These are phyloP conservation scores for Batillaria attramentaria DNA, from an alignment of 1,140 invertebrate genomes.

Conservation along the genomic window DNA sequence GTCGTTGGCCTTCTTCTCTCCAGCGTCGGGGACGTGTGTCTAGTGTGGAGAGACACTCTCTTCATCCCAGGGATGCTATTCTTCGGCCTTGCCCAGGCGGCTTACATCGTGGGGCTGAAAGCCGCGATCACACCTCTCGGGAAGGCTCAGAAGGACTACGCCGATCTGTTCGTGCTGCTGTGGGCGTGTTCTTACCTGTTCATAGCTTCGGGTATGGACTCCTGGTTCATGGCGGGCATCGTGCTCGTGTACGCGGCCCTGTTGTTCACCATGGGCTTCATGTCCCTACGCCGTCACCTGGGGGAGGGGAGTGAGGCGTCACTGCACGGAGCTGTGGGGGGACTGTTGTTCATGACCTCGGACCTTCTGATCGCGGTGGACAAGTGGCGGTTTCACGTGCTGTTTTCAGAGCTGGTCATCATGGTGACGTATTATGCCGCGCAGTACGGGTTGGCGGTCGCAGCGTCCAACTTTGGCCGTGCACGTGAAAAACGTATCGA, in stretches of 20 bases:
- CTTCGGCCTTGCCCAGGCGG: conserved; percentile 46
- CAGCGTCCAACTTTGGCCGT: conserved; percentile 20
- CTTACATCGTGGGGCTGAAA: conserved; percentile 41
- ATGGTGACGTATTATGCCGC: conserved; percentile 46
- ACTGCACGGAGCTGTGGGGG: conserved; percentile 36
- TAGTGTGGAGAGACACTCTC: conserved; percentile 43
- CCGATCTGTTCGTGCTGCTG: conserved; percentile 29
- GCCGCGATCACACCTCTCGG: conserved; percentile 20
- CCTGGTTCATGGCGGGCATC: conserved; percentile 30
- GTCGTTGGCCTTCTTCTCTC: conserved; percentile 40
- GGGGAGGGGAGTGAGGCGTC: conserved; percentile 32
- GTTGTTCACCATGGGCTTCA: conserved; percentile 37
- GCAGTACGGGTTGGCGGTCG: conserved; percentile 41
- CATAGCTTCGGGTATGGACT: conserved; percentile 36
- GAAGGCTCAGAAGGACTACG: not conserved
- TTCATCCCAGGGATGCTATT: conserved; percentile 47
- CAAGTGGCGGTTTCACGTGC: conserved; percentile 40
- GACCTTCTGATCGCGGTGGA: conserved; percentile 46
- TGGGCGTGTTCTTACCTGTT: conserved; percentile 35
- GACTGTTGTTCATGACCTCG: conserved; percentile 38
- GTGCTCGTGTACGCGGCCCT: conserved; percentile 40
- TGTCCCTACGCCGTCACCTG: conserved; percentile 37
- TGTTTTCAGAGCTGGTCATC: conserved; percentile 30
- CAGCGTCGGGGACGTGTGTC: conserved; percentile 40
- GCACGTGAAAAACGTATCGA: not conserved